A percentile compares a stretch with the other conserved stretches of the same genome.
Evolutionary conservation across 2,797 vertebrate species (phyloP).

Genomic region (Caiman crocodilus): DNA sequence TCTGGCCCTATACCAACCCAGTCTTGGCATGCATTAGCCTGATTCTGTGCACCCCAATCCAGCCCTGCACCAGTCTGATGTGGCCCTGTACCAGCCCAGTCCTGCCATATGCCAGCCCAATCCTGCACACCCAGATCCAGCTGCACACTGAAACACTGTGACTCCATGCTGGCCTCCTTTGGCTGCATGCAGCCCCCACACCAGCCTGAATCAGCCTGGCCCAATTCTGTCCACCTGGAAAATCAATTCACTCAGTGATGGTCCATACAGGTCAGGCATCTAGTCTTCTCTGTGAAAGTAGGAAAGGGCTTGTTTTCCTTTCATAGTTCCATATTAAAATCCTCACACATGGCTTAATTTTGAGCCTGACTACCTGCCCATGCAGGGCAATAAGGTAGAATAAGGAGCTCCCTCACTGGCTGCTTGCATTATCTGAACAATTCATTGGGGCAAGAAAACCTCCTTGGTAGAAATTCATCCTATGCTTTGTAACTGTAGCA

Average conservation of each 20-base stretch:
- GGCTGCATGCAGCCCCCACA: too few relatives aligned
- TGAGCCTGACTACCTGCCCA: neutral
- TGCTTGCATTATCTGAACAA: neutral
- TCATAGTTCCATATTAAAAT: neutral
- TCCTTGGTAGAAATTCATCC: neutral
- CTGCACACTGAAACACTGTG: too few relatives aligned
- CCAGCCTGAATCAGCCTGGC: too few relatives aligned
- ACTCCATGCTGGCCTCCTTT: too few relatives aligned
- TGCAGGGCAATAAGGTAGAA: neutral
- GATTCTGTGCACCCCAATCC: too few relatives aligned
- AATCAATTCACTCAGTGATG: neutral
- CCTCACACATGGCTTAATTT: neutral
- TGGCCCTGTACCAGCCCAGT: too few relatives aligned
- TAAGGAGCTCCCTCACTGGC: neutral
- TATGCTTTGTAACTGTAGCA: neutral
- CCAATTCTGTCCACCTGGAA: neutral
- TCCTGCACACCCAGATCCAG: too few relatives aligned
- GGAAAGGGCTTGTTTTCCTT: neutral
- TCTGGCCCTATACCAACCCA: too few relatives aligned
- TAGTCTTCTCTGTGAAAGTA: neutral
- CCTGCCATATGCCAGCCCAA: too few relatives aligned
- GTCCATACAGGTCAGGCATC: slow-evolving; percentile 4
- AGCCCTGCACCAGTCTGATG: too few relatives aligned
- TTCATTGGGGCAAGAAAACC: neutral
- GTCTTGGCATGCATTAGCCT: too few relatives aligned